These are phyloP conservation scores for Agapostemon virescens DNA, from an alignment of 2,888 invertebrate species.

Conservation along the genomic window DNA sequence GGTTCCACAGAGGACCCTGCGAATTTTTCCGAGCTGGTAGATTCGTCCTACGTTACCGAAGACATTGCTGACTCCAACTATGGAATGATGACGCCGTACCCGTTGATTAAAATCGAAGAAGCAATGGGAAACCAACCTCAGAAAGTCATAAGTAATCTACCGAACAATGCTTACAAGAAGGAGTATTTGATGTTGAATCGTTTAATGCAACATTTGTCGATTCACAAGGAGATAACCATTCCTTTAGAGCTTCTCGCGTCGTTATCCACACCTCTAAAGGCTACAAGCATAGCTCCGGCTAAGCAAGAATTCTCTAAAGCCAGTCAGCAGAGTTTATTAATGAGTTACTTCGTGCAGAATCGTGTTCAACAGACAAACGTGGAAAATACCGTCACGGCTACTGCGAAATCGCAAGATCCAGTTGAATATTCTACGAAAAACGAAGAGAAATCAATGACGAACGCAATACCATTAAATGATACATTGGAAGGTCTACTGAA, in stretches of 20 bases:
- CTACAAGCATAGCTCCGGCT: not conserved
- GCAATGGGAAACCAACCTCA: conserved; percentile 2
- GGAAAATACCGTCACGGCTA: conserved; percentile 33
- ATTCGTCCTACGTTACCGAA: conserved; percentile 57
- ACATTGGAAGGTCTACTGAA: conserved; percentile 39
- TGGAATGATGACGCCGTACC: conserved; percentile 62
- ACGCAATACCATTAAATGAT: conserved; percentile 4
- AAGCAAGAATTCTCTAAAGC: not conserved
- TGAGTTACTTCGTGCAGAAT: conserved; percentile 65
- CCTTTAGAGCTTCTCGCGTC: conserved; percentile 43
- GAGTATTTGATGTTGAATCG: conserved; percentile 49
- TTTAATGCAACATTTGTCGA: conserved; percentile 49
- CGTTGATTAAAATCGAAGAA: conserved; percentile 64
- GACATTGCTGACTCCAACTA: conserved; percentile 49
- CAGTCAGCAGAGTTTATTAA: conserved; percentile 34
- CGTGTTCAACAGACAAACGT: conserved; percentile 62
- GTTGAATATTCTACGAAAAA: conserved; percentile 16
- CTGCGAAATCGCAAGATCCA: conserved; percentile 24
- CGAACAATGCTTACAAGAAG: conserved; percentile 19
- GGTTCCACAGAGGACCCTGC: conserved; percentile 53
- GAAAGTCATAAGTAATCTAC: conserved; percentile 19
- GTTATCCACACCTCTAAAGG: not conserved
- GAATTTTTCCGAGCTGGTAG: conserved; percentile 48
- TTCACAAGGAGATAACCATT: conserved; percentile 51
- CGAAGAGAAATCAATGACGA: conserved; percentile 15